These are phyloP conservation scores for Ctenosaura bakeri DNA, from an alignment of 2,797 vertebrate genomes.

Conservation along the genomic window DNA sequence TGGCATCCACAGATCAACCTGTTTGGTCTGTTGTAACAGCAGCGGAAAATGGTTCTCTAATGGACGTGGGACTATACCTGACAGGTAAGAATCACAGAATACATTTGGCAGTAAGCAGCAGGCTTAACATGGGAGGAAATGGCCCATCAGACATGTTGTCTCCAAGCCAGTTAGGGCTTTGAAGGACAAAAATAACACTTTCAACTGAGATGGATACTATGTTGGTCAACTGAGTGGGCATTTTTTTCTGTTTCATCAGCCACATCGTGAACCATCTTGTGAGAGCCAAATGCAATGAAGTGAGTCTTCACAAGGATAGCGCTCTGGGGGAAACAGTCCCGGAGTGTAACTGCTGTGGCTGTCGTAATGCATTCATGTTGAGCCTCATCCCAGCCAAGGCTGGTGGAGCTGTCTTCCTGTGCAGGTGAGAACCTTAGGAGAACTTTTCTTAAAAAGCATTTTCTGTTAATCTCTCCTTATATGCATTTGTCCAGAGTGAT, in stretches of 20 bases:
- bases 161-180: neutral
- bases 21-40: constrained; percentile 98
- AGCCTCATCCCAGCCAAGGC: constrained; percentile 98
- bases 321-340: constrained; percentile 95
- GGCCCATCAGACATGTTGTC: neutral
- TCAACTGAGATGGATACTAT: neutral
- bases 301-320: constrained; percentile 97
- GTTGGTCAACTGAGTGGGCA: neutral
- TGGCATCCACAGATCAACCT: constrained; percentile 98
- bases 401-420: constrained; percentile 94
- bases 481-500: neutral
- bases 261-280: constrained; percentile 99
- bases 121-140: no score
- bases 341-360: constrained; percentile 98
- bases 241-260: constrained; percentile 77
- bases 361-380: constrained; percentile 95
- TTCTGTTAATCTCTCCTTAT: rapidly evolving
- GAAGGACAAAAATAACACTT: neutral
- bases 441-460: no score
- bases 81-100: constrained; percentile 84
- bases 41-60: constrained; percentile 99
- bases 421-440: constrained; percentile 84
- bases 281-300: constrained; percentile 98
- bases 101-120: no score
- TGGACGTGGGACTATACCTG: constrained; percentile 97